Conservation (phyloP, 2,888 invertebrate species). For the Galerucella calmariensis region DNA sequence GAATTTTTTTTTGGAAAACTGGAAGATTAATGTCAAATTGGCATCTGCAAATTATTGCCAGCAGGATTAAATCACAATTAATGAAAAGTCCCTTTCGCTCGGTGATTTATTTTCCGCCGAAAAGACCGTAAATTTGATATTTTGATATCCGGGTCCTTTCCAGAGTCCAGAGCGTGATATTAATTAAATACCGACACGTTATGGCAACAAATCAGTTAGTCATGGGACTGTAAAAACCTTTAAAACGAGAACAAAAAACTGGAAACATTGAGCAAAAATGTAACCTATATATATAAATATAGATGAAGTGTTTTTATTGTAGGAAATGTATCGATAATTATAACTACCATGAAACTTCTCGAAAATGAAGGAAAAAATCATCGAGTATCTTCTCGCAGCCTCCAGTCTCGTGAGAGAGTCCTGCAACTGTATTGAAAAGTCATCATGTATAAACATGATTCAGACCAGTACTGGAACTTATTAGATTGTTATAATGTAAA, state of each 20-base stretch:
- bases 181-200: slow-evolving; percentile 24
- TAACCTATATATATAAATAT: too few relatives aligned
- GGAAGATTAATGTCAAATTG: slow-evolving; percentile 26
- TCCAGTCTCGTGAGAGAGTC: too few relatives aligned
- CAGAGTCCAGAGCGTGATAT: slow-evolving; percentile 18
- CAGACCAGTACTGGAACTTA: too few relatives aligned
- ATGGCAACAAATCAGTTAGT: not conserved
- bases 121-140: slow-evolving; percentile 32
- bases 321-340: too few relatives aligned
- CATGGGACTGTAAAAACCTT: not conserved
- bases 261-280: not conserved
- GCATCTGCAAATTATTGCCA: slow-evolving; percentile 30
- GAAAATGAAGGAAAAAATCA: too few relatives aligned
- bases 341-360: too few relatives aligned
- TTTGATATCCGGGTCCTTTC: slow-evolving; percentile 29
- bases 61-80: slow-evolving; percentile 34
- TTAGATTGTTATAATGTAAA: too few relatives aligned
- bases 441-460: too few relatives aligned
- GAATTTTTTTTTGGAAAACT: slow-evolving; percentile 11
- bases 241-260: not conserved
- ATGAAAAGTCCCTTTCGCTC: slow-evolving; percentile 28
- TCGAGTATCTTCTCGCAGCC: too few relatives aligned
- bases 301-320: too few relatives aligned
- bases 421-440: too few relatives aligned
- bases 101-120: slow-evolving; percentile 27